Evolutionary conservation across 2,888 invertebrate species (phyloP).

Genomic region (Ferdinandea cuprea): DNA sequence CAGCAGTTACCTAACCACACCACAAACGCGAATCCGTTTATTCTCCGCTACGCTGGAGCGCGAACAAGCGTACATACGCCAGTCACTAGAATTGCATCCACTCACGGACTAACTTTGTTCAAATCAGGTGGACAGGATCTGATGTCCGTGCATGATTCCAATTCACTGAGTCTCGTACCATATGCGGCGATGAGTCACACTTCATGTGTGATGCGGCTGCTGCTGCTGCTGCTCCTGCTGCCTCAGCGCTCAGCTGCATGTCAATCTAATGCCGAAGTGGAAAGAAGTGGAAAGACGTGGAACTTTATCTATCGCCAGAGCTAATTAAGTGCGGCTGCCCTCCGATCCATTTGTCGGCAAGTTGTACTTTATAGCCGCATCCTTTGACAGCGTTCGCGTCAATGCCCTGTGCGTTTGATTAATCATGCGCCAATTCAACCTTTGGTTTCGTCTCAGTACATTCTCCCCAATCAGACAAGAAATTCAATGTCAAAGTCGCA

Average conservation of each 20-base stretch:
- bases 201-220: constrained; percentile 40
- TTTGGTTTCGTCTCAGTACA: constrained; percentile 52
- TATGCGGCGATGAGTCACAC: constrained; percentile 63
- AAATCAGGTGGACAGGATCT: constrained; percentile 72
- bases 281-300: constrained; percentile 58
- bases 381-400: constrained; percentile 51
- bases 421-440: constrained; percentile 72
- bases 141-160: constrained; percentile 70
- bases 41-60: constrained; percentile 26
- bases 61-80: constrained; percentile 40
- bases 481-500: constrained; percentile 74
- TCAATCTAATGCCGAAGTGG: constrained; percentile 71
- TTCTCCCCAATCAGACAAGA: constrained; percentile 68
- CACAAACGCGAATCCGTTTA: constrained; percentile 32
- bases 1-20: constrained; percentile 44
- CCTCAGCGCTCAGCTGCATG: constrained; percentile 51
- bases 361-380: constrained; percentile 60
- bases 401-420: constrained; percentile 67
- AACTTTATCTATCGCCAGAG: constrained; percentile 66
- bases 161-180: constrained; percentile 68
- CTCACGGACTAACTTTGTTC: constrained; percentile 49
- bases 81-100: neutral
- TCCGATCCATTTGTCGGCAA: constrained; percentile 66
- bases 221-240: constrained; percentile 29
- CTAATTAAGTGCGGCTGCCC: constrained; percentile 71